Evolutionary conservation across 2,888 invertebrate genomes (phyloP).

Genomic region (Stenoptilia bipunctidactyla): DNA sequence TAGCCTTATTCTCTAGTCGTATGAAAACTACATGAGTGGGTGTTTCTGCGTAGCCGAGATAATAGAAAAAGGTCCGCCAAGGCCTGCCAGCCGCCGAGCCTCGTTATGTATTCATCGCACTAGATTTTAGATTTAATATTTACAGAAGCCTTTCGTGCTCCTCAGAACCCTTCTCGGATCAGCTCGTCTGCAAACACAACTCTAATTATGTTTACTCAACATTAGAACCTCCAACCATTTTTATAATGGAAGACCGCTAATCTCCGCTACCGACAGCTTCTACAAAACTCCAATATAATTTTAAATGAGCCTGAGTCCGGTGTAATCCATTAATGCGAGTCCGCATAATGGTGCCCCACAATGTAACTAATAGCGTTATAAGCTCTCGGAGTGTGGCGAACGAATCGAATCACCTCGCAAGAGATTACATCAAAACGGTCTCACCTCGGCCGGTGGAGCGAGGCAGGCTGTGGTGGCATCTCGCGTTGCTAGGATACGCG

Average conservation of each 20-base stretch:
- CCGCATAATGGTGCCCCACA: conserved; percentile 17
- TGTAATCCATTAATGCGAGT: conserved; percentile 7
- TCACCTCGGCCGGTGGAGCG: conserved; percentile 25
- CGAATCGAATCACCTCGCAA: conserved; percentile 49
- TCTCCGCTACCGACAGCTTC: conserved; percentile 4
- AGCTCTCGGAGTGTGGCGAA: conserved; percentile 19
- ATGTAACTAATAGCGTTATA: conserved; percentile 30
- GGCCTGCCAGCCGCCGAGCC: too few relatives aligned
- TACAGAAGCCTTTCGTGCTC: conserved; percentile 21
- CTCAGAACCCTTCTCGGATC: conserved; percentile 19
- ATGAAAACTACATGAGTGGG: too few relatives aligned
- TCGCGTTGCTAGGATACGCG: conserved; percentile 64
- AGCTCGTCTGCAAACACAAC: conserved; percentile 23
- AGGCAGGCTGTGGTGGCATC: conserved; percentile 42
- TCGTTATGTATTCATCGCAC: neutral
- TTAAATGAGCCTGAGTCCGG: too few relatives aligned
- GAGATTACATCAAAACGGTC: conserved; percentile 62
- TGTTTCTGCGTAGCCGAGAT: too few relatives aligned
- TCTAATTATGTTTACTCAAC: conserved; percentile 29
- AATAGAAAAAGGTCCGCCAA: too few relatives aligned
- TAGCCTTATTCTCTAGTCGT: too few relatives aligned
- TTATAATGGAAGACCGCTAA: conserved; percentile 1
- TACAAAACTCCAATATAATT: conserved; percentile 11
- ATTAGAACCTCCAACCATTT: conserved; percentile 15
- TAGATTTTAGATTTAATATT: neutral